Evolutionary conservation across 2,888 invertebrate species (phyloP), one percentile per base, ranked within the genome.

Genomic region (Ormyrus thymus): DNA sequence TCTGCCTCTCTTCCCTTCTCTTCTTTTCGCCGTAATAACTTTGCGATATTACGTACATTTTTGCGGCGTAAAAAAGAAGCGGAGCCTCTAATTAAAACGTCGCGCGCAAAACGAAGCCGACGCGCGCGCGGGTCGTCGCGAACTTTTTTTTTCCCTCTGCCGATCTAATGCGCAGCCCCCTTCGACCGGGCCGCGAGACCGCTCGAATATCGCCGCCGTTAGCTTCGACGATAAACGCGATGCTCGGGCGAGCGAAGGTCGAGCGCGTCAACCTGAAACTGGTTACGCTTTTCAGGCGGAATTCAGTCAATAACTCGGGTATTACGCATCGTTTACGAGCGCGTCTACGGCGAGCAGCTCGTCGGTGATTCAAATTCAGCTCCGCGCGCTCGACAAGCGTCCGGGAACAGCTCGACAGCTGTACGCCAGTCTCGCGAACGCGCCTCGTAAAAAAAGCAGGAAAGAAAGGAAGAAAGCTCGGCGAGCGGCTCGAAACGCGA

Each of bases 231-330:
- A 29, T 13, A 56, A 56, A 56, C 15, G 7, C 13, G 8, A 8
- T 6, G 8, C 15, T 6, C 58, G 15, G 7, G 29, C 29, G 65
- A 15, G 50, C 66, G 43, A 53, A 55, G 66, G 43, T 66, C 66
- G 66, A 53, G n/a, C 66, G 66, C 66, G 43, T 66, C 45, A 55
- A 55, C 43, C 55, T 55, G 53, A 43, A 45, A 51, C 53, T 45
- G 66, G 11, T 66, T 55, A 7, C 53, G n/a, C 45, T 64, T 64
- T n/a, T 51, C 11, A 45, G 65, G 48, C 11, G 13, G 46, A 58
- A 15, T 51, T 68, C 58, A 58, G 45, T 48, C 69, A 48, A 69
- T 69, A 58, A 48, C 58, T 56, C 69, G 69, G 43, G 43, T 46
- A 43, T 45, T 50, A 48, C 29, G 61, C 48, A 51, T 51, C 70